Evolutionary conservation across 2,113 vertebrate species (phyloP).

Genomic region (Thymallus thymallus): DNA sequence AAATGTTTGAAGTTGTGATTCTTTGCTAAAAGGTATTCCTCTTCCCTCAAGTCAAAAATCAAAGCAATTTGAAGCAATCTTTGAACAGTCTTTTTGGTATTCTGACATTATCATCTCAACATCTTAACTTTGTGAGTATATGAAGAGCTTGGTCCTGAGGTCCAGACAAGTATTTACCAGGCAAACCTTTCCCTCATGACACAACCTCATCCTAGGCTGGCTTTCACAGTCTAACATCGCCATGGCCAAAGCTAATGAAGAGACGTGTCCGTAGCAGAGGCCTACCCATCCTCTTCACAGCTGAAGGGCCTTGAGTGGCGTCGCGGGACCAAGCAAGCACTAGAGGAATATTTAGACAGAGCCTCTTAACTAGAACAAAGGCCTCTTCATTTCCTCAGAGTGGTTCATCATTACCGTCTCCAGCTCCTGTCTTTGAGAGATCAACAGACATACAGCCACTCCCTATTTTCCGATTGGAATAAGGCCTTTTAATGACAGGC

Average conservation of each 20-base stretch:
- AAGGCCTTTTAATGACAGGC: slow-evolving; percentile 25
- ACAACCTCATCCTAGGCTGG: background rate
- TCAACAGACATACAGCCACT: slow-evolving; percentile 10
- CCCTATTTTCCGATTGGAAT: slow-evolving; percentile 19
- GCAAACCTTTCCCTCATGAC: background rate
- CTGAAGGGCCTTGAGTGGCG: too few relatives aligned
- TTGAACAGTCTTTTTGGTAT: too few relatives aligned
- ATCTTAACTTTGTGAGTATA: too few relatives aligned
- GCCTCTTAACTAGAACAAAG: slow-evolving; percentile 27
- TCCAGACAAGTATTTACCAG: background rate
- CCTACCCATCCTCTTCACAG: background rate
- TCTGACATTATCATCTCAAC: too few relatives aligned
- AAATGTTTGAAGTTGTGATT: too few relatives aligned
- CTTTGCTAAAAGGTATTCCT: too few relatives aligned
- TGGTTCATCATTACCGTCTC: background rate
- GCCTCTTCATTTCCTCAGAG: slow-evolving; percentile 3
- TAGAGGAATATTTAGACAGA: slow-evolving; percentile 10
- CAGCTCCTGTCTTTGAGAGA: background rate
- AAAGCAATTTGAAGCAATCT: too few relatives aligned
- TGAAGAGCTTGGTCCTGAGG: too few relatives aligned
- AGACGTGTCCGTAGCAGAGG: background rate
- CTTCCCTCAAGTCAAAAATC: too few relatives aligned
- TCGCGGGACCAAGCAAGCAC: background rate
- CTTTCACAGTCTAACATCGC: background rate
- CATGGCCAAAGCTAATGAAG: background rate